Evolutionary conservation across 2,888 invertebrate genomes (phyloP), one percentile per base, ranked within the genome.

Genomic region (Drepana falcataria): DNA sequence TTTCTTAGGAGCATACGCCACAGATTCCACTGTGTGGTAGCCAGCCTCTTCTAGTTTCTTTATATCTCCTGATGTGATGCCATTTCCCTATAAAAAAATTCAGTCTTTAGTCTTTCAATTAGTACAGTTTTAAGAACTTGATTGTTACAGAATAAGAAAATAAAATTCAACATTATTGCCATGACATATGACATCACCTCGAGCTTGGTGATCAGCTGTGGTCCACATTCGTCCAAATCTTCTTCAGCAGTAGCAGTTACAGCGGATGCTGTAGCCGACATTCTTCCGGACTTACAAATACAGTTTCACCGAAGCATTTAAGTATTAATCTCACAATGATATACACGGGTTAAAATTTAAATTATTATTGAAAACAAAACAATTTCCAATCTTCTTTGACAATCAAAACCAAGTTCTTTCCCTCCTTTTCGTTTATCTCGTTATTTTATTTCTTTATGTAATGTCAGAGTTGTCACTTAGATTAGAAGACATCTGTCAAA

Each of bases 1-100:
- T 83, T 99, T 99, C 77, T 97, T 98, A 0, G 99, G 97, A 1
- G 98, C 95, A 91, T 96, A 99, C 0, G 99, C 99, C 7, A 99
- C 94, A 0, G 99, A 93, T 79, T 99, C 99, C 0, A 99, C 96
- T 0, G 99, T 99, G 77, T 97, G 95, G 75, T 95, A 98, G 0
- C 99, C 99, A 21, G 96, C 96, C 75, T 98, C 98, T 79, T 96
- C 94, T 47, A 99, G 88, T 77, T 98, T 98, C 81, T 98, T 98
- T 2, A 99, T 94, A 79, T 99, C 99, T 2, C 94, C 94, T 3
- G 95, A 93, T 61, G 96, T 95, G 53, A 99, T 97, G 37, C 98
- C 98, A 93, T 96, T 95, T 9, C 96, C 96, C 98, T 98, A 69
- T 35, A 81, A 74, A 59, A 59, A 61, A 35, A 5, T 37, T 4